Base-by-base conservation (phyloP, 2,797 vertebrate species). In the Fundulus diaphanus region DNA sequence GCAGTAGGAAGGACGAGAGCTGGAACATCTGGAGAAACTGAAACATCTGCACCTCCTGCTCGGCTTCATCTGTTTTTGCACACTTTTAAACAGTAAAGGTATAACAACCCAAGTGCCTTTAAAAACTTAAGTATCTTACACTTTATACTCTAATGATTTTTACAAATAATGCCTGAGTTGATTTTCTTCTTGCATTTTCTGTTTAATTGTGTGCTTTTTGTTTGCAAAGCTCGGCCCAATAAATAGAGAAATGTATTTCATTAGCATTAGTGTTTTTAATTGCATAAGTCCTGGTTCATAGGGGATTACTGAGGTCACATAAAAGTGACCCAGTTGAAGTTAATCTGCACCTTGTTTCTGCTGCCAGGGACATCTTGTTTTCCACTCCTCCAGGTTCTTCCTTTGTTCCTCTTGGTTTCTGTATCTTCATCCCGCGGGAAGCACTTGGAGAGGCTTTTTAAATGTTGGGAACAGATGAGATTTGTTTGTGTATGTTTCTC, bases 1-100 rank as follows among this genome's bases (percentile, higher is more conserved):
- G 65, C 93, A 94, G 77, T 91, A 95, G 49, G 93, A 95, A 46
- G 93, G 94, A 80, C 94, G 90, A 93, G 83, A 79, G 70, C 70
- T 61, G 46, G 8, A 72, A 65, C 65, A 44, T 61, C 29, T 68
- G 85, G 79, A 79, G 63, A 56, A 70, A 83, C 12, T 1, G 12
- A 63, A 74, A 76, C 76, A 79, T 75, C 84, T 85, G 89, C 90
- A 90, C 71, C 75, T 87, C 76, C 72, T 72, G 9, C 59, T 82
- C 76, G 82, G 72, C 78, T 82, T 90, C 74, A 83, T 67, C 66
- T 88, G 78, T 73, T 78, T 86, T 89, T 92, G 88, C 85, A 91
- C 87, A 90, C 80, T 79, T 75, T 61, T 78, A 9, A 72, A 82
- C 82, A 86, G 69, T 35, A 84, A 80, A 83, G 57, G 12, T 73